phyloP scores from a whole-genome alignment of 1,140 invertebrate species.

The Nylanderia fulva region DNA sequence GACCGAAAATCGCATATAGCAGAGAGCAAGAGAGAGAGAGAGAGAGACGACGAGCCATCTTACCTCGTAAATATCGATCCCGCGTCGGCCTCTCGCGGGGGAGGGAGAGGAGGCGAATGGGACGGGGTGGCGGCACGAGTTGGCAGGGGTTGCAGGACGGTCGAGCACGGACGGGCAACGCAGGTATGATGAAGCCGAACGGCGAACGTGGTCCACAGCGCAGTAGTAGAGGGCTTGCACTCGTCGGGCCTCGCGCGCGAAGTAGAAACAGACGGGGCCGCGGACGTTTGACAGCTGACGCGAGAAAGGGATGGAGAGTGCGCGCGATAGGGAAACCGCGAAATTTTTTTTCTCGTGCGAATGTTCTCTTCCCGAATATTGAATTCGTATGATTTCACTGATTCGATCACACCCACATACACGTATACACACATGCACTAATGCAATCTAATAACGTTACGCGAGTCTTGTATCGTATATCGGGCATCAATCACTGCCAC shows the following conservation, averaged over 20 bases:
- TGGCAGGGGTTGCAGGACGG: conserved; percentile 42
- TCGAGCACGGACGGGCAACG: neutral
- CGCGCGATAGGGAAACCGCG: neutral
- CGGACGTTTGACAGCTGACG: neutral
- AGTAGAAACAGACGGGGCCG: neutral
- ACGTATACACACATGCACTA: neutral
- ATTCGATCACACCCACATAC: neutral
- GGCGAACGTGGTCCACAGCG: neutral
- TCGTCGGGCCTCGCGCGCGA: conserved; percentile 54
- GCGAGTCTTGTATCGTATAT: neutral
- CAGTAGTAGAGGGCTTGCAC: conserved; percentile 63
- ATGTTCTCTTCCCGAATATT: neutral
- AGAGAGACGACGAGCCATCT: conserved; percentile 43
- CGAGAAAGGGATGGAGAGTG: neutral
- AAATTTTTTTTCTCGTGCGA: neutral
- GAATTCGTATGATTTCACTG: neutral
- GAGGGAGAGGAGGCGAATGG: neutral
- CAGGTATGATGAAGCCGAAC: conserved; percentile 23
- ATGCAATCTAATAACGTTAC: neutral
- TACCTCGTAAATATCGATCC: conserved; percentile 76
- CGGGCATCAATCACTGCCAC: conserved; percentile 12
- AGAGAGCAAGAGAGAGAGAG: neutral
- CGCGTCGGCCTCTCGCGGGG: conserved; percentile 49
- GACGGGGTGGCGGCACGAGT: conserved; percentile 21
- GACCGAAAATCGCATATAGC: conserved; percentile 20